Conservation (phyloP, 2,113 vertebrate species). For the Uria lomvia region DNA sequence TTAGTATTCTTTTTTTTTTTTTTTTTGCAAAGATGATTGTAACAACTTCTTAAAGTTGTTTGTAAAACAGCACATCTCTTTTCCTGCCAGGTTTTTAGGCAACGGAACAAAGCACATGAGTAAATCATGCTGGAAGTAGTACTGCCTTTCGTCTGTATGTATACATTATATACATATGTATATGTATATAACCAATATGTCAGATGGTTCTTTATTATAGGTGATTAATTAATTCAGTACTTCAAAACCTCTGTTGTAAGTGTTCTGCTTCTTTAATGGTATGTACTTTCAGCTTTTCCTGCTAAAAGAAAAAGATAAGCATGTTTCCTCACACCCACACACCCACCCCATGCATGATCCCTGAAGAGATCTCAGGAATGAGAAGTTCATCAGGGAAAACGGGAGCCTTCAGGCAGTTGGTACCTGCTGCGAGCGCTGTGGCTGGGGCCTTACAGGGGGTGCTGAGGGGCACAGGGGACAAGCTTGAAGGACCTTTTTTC, state of each 20-base stretch:
- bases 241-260: not conserved
- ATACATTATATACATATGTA: too few relatives aligned
- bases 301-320: not conserved
- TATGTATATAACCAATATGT: not conserved
- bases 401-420: not conserved
- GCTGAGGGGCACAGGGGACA: rapidly evolving
- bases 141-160: not conserved
- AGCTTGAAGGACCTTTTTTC: not conserved
- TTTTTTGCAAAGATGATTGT: not conserved
- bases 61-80: not conserved
- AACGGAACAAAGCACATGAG: not conserved
- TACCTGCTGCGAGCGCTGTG: not conserved
- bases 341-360: not conserved
- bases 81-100: not conserved
- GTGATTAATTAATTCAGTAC: not conserved
- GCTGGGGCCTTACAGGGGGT: not conserved
- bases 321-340: not conserved
- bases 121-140: not conserved
- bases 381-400: not conserved
- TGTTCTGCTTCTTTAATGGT: not conserved
- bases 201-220: not conserved
- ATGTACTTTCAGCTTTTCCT: not conserved
- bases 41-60: not conserved
- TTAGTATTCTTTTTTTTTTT: not conserved
- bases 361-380: not conserved